phyloP scores from a whole-genome alignment of 2,797 vertebrate genomes.

The Mastacembelus armatus region DNA sequence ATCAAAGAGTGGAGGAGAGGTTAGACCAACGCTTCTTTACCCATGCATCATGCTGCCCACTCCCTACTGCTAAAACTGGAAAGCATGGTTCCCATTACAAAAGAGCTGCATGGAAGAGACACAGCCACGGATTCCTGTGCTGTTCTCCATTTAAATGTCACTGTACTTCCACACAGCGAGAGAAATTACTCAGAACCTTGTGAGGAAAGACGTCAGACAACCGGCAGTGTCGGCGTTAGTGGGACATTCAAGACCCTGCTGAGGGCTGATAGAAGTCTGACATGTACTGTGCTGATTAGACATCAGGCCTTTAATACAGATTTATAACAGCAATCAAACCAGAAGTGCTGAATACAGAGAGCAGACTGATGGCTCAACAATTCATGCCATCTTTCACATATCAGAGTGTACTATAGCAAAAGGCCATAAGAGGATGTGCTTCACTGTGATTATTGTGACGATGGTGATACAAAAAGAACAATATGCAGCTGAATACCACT shows the following conservation, averaged over 20 bases:
- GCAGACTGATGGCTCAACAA: slow-evolving; percentile 33
- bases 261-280: slow-evolving; percentile 14
- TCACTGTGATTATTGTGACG: slow-evolving; percentile 40
- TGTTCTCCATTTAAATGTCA: slow-evolving; percentile 65
- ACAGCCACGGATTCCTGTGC: slow-evolving; percentile 23
- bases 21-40: slow-evolving; percentile 58
- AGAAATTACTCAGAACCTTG: slow-evolving; percentile 39
- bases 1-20: slow-evolving; percentile 64
- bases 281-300: slow-evolving; percentile 11
- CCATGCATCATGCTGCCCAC: slow-evolving; percentile 72
- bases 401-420: slow-evolving; percentile 32
- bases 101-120: slow-evolving; percentile 45
- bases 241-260: slow-evolving; percentile 29
- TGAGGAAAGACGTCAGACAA: slow-evolving; percentile 23
- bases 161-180: slow-evolving; percentile 33
- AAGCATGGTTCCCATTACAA: slow-evolving; percentile 44
- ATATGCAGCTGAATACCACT: slow-evolving; percentile 50
- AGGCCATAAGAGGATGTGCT: slow-evolving; percentile 55
- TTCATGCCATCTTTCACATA: slow-evolving; percentile 51
- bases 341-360: slow-evolving; percentile 12
- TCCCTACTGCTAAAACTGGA: slow-evolving; percentile 52
- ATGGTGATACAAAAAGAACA: slow-evolving; percentile 53
- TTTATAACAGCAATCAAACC: slow-evolving; percentile 34
- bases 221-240: slow-evolving; percentile 1
- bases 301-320: slow-evolving; percentile 23